Evolutionary conservation across 2,888 invertebrate species (phyloP).

Genomic region (Cryptus armator): DNA sequence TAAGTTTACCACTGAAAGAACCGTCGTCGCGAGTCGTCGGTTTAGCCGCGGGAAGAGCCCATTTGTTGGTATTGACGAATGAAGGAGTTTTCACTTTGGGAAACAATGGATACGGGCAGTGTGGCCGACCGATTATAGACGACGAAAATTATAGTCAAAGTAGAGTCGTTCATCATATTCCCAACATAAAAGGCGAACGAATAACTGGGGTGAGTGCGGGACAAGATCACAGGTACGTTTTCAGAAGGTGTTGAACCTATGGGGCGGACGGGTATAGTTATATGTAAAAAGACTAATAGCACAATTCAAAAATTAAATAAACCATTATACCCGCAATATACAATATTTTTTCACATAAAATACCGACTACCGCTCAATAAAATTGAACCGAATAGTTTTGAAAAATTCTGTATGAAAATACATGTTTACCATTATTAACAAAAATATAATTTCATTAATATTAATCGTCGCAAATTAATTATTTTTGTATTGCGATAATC

Average conservation of each 20-base stretch:
- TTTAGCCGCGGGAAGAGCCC: slow-evolving; percentile 95
- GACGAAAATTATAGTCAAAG: slow-evolving; percentile 91
- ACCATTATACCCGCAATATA: no score
- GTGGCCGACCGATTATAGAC: slow-evolving; percentile 92
- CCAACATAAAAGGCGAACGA: slow-evolving; percentile 87
- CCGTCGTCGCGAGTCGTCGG: slow-evolving; percentile 86
- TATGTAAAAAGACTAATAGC: background rate
- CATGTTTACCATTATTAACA: background rate
- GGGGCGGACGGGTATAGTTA: background rate
- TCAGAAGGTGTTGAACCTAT: background rate
- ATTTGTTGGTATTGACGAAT: slow-evolving; percentile 91
- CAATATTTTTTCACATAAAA: no score
- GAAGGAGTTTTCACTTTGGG: slow-evolving; percentile 95
- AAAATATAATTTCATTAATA: background rate
- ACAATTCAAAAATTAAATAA: background rate
- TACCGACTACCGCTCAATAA: no score
- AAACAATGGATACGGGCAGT: slow-evolving; percentile 97
- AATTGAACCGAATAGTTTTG: no score
- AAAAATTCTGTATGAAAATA: background rate
- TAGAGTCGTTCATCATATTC: slow-evolving; percentile 89
- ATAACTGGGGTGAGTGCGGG: slow-evolving; percentile 92
- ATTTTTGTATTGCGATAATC: background rate
- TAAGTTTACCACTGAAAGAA: slow-evolving; percentile 89
- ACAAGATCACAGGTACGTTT: slow-evolving; percentile 93
- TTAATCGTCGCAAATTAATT: background rate